Evolutionary conservation across 2,797 vertebrate genomes (phyloP), one percentile per base, ranked within the genome.

Genomic region (Spinibarbus caldwelli): DNA sequence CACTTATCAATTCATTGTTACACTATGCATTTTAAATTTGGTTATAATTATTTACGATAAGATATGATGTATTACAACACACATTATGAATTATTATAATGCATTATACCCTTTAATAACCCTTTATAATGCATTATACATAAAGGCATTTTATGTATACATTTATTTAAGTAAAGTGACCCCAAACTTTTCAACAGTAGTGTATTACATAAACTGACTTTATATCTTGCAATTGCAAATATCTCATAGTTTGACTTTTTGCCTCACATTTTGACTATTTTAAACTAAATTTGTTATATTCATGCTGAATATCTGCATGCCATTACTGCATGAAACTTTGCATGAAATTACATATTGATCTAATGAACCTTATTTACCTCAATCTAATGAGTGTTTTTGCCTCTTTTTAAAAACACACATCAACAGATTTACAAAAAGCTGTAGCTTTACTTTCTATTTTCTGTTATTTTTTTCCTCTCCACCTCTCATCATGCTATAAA

Each of bases 401-500:
- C 38, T 78, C 7, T 15, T 54, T 57, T 57, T n/a, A 67, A 67
- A 68, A 17, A 26, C 62, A 57, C 49, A 77, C 19, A 78, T 31
- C 38, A 78, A 78, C 10, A 64, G 38, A 64, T 79, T 59, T 64
- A 64, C 41, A 47, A 47, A 72, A 66, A 79, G n/a, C 54, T 77
- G 49, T 31, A 29, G 10, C 80, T 31, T 23, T 49, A 49, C 7
- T 36, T 66, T 68, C 3, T 36, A 34, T 34, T 7, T 82, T 82
- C n/a, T 38, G 34, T 41, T 64, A 3, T 31, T 17, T 52, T 15
- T 68, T 36, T 1, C 11, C 41, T 19, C 19, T 47, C 10, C 14
- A 4, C 59, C 21, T 86, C 38, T 68, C 78, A 49, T 84, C 57
- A 52, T 68, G 10, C 52, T 83, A 57, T 89, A 47, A 8, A 76